Percentiles rank a stretch among this genome's conserved stretches.
phyloP scores from a whole-genome alignment of 2,888 invertebrate genomes.

The Meta bourneti region DNA sequence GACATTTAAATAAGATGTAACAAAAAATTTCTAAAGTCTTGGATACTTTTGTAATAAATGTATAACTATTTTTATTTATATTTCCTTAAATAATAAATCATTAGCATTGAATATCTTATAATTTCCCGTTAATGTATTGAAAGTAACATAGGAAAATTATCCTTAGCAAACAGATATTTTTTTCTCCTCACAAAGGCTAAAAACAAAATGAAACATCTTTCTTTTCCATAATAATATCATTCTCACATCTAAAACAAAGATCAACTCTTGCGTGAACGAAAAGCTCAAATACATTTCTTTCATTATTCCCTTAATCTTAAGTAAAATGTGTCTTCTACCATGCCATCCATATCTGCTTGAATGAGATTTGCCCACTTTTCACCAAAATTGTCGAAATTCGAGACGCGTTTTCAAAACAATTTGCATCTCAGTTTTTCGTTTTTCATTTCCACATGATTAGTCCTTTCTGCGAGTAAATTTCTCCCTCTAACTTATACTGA shows the following conservation, averaged over 20 bases:
- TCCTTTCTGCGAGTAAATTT: slow-evolving; percentile 46
- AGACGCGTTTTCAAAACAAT: slow-evolving; percentile 69
- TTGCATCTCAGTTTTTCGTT: slow-evolving; percentile 50
- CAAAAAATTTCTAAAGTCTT: no score
- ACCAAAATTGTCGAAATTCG: slow-evolving; percentile 61
- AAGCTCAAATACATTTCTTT: slow-evolving; percentile 17
- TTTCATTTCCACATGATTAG: slow-evolving; percentile 56
- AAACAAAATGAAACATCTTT: not conserved
- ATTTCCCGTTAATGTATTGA: no score
- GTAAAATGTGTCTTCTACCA: not conserved
- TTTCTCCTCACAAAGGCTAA: no score
- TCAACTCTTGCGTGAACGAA: not conserved
- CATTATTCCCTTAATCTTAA: not conserved
- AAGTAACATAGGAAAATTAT: no score
- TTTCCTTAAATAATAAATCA: no score
- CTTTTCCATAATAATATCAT: not conserved
- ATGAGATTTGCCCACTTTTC: slow-evolving; percentile 50
- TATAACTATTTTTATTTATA: no score
- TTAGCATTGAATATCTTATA: no score
- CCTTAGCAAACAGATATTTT: no score
- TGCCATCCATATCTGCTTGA: slow-evolving; percentile 19
- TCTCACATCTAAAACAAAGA: not conserved
- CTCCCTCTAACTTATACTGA: not conserved
- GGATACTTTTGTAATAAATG: no score
- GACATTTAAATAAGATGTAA: no score